Conservation (phyloP, 2,113 vertebrate species). For the Noctilio leporinus region DNA sequence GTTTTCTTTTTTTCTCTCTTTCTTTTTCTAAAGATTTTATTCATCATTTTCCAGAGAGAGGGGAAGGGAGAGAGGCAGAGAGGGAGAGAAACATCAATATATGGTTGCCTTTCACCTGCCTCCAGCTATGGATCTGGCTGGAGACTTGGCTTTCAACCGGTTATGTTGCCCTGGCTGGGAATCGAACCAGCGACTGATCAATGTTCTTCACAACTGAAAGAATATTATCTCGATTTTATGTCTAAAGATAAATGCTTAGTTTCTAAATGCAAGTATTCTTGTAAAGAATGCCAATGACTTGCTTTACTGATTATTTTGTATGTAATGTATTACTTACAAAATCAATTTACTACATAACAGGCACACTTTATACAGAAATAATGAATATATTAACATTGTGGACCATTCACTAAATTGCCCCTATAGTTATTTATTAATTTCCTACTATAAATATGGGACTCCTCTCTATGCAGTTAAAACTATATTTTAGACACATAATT, state of each 20-base stretch:
- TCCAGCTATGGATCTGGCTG: too few relatives aligned
- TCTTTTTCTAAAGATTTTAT: too few relatives aligned
- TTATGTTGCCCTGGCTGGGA: too few relatives aligned
- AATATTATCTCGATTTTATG: conserved; percentile 29
- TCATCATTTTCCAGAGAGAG: too few relatives aligned
- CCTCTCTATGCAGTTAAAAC: neutral
- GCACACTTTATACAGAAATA: neutral
- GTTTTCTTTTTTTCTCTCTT: too few relatives aligned
- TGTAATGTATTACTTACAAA: neutral
- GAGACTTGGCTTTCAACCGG: too few relatives aligned
- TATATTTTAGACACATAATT: neutral
- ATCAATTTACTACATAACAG: neutral
- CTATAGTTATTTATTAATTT: neutral
- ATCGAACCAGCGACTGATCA: too few relatives aligned
- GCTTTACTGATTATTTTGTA: neutral
- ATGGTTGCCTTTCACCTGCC: too few relatives aligned
- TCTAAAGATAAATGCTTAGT: neutral
- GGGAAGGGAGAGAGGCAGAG: too few relatives aligned
- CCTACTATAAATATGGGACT: neutral
- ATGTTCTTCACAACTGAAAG: neutral
- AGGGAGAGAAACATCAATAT: too few relatives aligned
- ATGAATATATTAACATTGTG: neutral
- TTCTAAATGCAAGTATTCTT: neutral
- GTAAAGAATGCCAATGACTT: neutral
- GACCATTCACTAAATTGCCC: neutral